Conservation (phyloP, 2,113 vertebrate genomes). For the Myrmecobius fasciatus region DNA sequence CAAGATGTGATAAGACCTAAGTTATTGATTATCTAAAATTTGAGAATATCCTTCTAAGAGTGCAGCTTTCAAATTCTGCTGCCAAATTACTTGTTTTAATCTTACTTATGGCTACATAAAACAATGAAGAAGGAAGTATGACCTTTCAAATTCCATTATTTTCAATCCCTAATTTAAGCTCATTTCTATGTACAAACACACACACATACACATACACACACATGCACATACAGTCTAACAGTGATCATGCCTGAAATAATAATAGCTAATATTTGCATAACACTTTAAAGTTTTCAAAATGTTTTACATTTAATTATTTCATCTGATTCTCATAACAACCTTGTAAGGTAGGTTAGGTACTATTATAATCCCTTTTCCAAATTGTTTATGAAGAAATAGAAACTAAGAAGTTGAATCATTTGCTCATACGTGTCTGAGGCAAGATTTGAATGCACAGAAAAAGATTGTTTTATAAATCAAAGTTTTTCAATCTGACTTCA, state of each 20-base stretch:
- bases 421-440: not conserved
- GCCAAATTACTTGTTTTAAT: constrained; percentile 65
- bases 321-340: not conserved
- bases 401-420: no score
- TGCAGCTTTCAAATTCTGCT: constrained; percentile 61
- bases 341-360: not conserved
- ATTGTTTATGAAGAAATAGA: not conserved
- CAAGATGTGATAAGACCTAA: not conserved
- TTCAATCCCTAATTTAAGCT: constrained; percentile 62
- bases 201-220: not conserved
- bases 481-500: no score
- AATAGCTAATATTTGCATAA: not conserved
- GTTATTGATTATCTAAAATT: not conserved
- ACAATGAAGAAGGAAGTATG: constrained; percentile 69
- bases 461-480: no score
- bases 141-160: constrained; percentile 74
- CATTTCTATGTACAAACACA: not conserved
- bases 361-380: not conserved
- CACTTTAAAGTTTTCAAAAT: not conserved
- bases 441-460: not conserved
- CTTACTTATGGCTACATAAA: constrained; percentile 66
- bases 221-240: not conserved
- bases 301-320: not conserved
- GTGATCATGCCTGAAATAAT: not conserved
- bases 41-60: constrained; percentile 52